Evolutionary conservation across 2,888 invertebrate genomes (phyloP).

Genomic region (Mactromeris polynyma): DNA sequence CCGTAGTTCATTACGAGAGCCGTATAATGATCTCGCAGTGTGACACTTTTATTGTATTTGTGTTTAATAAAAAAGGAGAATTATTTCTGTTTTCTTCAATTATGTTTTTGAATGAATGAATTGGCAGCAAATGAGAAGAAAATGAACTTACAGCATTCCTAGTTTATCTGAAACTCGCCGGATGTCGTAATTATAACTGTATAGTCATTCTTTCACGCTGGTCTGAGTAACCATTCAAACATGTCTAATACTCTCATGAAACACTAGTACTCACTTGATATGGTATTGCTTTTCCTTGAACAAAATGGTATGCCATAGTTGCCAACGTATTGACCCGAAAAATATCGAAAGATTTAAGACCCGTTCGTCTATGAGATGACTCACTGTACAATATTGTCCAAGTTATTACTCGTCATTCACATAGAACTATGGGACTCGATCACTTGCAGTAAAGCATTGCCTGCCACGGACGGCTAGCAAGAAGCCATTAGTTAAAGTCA

Average conservation of each 20-base stretch:
- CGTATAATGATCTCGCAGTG: not conserved
- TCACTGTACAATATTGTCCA: not conserved
- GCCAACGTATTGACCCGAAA: not conserved
- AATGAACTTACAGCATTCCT: not conserved
- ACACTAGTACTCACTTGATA: not conserved
- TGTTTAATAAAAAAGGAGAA: conserved; percentile 5
- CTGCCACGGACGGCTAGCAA: too few species aligned
- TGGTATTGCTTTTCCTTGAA: not conserved
- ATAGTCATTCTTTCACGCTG: not conserved
- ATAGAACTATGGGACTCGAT: too few species aligned
- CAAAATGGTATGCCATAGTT: not conserved
- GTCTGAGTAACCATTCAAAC: not conserved
- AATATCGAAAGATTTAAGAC: not conserved
- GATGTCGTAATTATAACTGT: not conserved
- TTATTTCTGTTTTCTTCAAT: not conserved
- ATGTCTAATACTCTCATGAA: not conserved
- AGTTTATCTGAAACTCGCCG: not conserved
- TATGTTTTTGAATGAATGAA: not conserved
- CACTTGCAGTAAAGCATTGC: too few species aligned
- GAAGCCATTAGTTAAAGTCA: too few species aligned
- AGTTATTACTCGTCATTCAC: too few species aligned
- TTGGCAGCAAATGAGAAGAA: not conserved
- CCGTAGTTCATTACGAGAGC: conserved; percentile 12
- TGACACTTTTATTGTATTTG: conserved; percentile 38
- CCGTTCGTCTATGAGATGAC: not conserved